These are phyloP conservation scores for Trypoxylon attenuatum DNA, from an alignment of 2,888 invertebrate species.

Conservation along the genomic window DNA sequence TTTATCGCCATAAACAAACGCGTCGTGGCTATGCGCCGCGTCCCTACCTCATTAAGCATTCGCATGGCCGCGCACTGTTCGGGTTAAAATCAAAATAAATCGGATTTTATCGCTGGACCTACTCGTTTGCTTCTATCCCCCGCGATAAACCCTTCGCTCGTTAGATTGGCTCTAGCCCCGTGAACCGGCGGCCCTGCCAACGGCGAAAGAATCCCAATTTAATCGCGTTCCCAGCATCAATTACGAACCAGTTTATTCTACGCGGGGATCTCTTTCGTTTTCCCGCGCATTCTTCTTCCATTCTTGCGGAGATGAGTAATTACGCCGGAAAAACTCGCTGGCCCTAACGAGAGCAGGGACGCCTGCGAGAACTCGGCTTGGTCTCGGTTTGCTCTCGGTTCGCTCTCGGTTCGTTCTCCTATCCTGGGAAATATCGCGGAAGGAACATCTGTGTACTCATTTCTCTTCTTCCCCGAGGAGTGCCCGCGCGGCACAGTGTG, in stretches of 20 bases:
- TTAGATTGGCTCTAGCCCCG: neutral
- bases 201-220: neutral
- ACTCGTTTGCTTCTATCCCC: neutral
- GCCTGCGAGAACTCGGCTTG: too few relatives aligned
- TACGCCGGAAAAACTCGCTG: too few relatives aligned
- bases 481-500: constrained; percentile 19
- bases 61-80: constrained; percentile 3
- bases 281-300: too few relatives aligned
- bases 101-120: neutral
- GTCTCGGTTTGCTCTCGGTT: neutral
- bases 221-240: neutral
- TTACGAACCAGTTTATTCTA: neutral
- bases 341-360: too few relatives aligned
- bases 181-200: neutral
- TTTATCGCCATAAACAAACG: constrained; percentile 52
- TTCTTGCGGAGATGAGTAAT: neutral
- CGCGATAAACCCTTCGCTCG: neutral
- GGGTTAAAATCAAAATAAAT: constrained; percentile 9
- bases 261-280: neutral
- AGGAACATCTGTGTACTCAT: constrained; percentile 58
- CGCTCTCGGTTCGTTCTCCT: constrained; percentile 10
- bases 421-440: constrained; percentile 55
- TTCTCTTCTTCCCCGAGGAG: constrained; percentile 51
- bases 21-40: constrained; percentile 17
- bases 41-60: constrained; percentile 49